Percentiles rank a stretch among this genome's conserved stretches.
phyloP scores from a whole-genome alignment of 2,797 vertebrate species.

The Hirundo rustica region DNA sequence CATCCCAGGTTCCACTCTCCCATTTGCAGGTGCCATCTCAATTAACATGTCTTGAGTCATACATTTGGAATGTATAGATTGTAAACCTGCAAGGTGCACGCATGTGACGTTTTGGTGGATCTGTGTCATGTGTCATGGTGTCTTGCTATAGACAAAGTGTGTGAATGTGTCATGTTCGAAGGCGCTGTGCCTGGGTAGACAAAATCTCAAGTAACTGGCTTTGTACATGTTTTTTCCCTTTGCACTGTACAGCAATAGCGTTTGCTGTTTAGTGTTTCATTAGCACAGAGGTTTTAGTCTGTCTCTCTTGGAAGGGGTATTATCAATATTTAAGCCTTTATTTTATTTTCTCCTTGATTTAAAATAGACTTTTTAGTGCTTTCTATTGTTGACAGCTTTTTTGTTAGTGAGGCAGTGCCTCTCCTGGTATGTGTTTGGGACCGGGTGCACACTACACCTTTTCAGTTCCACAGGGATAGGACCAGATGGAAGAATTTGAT shows the following conservation, averaged over 20 bases:
- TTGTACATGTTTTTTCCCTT: conserved; percentile 49
- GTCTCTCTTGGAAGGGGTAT: conserved; percentile 55
- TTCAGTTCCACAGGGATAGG: conserved; percentile 95
- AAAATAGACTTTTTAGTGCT: conserved; percentile 76
- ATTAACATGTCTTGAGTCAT: not conserved
- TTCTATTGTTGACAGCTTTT: conserved; percentile 89
- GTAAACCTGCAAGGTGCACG: not conserved
- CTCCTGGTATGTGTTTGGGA: conserved; percentile 97
- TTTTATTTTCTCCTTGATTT: conserved; percentile 64
- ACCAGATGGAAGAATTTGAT: conserved; percentile 99
- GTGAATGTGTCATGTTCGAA: not conserved
- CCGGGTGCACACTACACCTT: conserved; percentile 96
- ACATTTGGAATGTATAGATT: not conserved
- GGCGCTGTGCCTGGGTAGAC: not conserved
- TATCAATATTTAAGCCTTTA: conserved; percentile 72
- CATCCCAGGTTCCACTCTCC: not conserved
- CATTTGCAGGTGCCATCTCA: accelerated
- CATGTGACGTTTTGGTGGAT: accelerated
- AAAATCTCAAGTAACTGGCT: conserved; percentile 56
- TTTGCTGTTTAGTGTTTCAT: conserved; percentile 59
- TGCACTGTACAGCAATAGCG: not conserved
- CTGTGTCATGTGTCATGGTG: not conserved
- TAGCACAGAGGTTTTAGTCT: conserved; percentile 56
- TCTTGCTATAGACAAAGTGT: not conserved
- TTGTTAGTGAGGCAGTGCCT: conserved; percentile 92